Evolutionary conservation across 2,113 vertebrate genomes (phyloP).

Genomic region (Plestiodon gilberti): DNA sequence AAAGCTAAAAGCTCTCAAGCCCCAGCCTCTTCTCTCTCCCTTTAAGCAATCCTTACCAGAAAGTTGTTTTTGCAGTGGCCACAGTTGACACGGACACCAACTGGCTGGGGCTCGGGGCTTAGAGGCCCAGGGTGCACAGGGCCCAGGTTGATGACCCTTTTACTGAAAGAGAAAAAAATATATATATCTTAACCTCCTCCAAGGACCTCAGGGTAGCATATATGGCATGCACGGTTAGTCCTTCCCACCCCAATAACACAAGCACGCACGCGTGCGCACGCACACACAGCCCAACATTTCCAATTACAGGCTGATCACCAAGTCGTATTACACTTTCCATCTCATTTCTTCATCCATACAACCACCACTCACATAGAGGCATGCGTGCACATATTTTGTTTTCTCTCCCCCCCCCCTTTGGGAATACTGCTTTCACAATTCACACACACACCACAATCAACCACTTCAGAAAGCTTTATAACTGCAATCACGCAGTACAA

Average conservation of each 20-base stretch:
- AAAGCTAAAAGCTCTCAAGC: background rate
- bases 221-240: background rate
- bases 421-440: too few relatives aligned
- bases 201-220: too few relatives aligned
- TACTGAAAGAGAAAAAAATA: constrained; percentile 71
- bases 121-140: constrained; percentile 89
- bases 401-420: too few relatives aligned
- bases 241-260: background rate
- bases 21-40: background rate
- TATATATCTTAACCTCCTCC: background rate
- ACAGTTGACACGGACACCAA: constrained; percentile 89
- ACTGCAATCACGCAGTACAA: too few relatives aligned
- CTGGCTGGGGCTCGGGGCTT: constrained; percentile 89
- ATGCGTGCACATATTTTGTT: too few relatives aligned
- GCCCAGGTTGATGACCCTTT: constrained; percentile 92
- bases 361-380: background rate
- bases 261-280: too few relatives aligned
- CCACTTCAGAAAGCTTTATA: too few relatives aligned
- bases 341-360: background rate
- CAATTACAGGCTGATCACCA: background rate
- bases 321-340: background rate
- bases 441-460: too few relatives aligned
- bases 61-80: constrained; percentile 95
- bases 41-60: constrained; percentile 74
- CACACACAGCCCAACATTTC: too few relatives aligned